A percentile compares a stretch with the other conserved stretches of the same genome.
These are phyloP conservation scores for Eulemur mongoz DNA, from an alignment of 2,797 vertebrate genomes.

Conservation along the genomic window DNA sequence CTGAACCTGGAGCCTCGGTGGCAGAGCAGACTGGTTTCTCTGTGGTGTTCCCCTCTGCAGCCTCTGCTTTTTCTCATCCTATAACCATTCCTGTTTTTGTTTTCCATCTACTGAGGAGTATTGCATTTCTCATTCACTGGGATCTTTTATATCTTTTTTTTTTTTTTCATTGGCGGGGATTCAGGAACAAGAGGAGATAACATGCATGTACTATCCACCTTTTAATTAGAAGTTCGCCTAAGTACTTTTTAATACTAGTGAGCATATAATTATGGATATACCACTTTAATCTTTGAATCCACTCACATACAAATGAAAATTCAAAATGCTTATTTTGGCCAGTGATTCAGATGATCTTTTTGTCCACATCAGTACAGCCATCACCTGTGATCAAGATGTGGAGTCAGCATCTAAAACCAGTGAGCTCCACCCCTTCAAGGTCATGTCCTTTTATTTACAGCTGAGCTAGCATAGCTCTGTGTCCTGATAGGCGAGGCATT, in stretches of 20 bases:
- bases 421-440: conserved; percentile 45
- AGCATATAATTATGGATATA: conserved; percentile 31
- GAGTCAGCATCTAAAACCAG: conserved; percentile 65
- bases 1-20: background rate
- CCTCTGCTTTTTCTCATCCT: background rate
- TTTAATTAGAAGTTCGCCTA: conserved; percentile 50
- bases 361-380: conserved; percentile 43
- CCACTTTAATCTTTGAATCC: conserved; percentile 35
- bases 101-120: background rate
- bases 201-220: background rate
- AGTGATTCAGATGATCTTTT: conserved; percentile 66
- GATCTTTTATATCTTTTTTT: background rate
- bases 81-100: rapidly evolving
- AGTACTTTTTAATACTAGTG: conserved; percentile 14
- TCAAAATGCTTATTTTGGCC: conserved; percentile 52
- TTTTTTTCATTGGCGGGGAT: background rate
- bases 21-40: background rate
- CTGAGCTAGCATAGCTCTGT: conserved; percentile 52
- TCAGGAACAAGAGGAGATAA: background rate
- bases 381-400: conserved; percentile 48
- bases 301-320: conserved; percentile 67
- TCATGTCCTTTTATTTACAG: conserved; percentile 51
- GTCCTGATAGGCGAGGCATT: conserved; percentile 40
- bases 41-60: too few relatives aligned
- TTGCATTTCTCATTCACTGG: background rate